These are phyloP conservation scores for Ips typographus DNA, from an alignment of 1,140 invertebrate genomes.

Conservation along the genomic window DNA sequence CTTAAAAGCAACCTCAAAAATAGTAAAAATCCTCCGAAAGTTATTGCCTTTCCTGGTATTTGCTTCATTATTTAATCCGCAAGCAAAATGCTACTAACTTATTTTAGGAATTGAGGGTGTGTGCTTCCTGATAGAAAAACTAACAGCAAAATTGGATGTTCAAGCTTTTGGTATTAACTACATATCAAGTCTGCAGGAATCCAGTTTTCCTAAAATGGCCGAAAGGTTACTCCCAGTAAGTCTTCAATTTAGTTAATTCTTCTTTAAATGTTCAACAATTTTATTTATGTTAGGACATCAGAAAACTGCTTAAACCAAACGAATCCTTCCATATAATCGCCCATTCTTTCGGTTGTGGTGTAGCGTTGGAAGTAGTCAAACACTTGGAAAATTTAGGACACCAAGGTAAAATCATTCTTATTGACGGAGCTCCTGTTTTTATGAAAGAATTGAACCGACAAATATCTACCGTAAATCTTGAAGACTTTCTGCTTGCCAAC, in stretches of 20 bases:
- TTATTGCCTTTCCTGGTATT: slow-evolving; percentile 18
- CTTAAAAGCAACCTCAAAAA: neutral
- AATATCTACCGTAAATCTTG: neutral
- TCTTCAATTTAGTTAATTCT: slow-evolving; percentile 1
- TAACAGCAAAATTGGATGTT: slow-evolving; percentile 60
- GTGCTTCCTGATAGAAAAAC: slow-evolving; percentile 58
- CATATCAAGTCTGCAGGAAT: slow-evolving; percentile 48
- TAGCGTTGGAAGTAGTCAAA: slow-evolving; percentile 58
- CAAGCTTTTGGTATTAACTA: slow-evolving; percentile 70
- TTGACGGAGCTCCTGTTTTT: slow-evolving; percentile 58
- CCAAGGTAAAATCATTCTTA: slow-evolving; percentile 56
- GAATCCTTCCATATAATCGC: slow-evolving; percentile 60
- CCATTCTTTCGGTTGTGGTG: slow-evolving; percentile 64
- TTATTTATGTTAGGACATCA: neutral
- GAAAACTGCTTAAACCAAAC: neutral
- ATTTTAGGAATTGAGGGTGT: slow-evolving; percentile 81
- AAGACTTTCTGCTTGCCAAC: neutral
- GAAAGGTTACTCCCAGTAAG: slow-evolving; percentile 52
- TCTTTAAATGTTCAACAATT: neutral
- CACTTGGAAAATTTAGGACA: slow-evolving; percentile 60
- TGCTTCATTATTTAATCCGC: neutral
- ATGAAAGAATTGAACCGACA: neutral
- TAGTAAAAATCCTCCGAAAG: neutral
- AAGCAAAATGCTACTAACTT: neutral
- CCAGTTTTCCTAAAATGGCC: slow-evolving; percentile 50